Evolutionary conservation across 2,113 vertebrate species (phyloP).

Genomic region (Anser brachyrhynchus): DNA sequence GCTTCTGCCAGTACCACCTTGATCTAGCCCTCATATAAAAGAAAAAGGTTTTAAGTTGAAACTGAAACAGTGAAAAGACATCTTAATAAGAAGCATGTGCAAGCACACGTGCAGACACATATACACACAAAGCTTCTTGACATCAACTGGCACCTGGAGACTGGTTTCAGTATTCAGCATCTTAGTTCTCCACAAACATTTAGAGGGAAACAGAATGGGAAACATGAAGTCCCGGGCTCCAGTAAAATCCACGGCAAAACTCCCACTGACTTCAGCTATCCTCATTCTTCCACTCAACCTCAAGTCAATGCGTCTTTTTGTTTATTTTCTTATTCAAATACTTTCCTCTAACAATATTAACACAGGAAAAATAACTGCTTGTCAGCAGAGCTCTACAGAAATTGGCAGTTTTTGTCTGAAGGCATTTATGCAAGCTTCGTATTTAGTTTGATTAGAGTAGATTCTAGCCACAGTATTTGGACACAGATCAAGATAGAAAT

Average conservation of each 20-base stretch:
- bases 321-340: slow-evolving; percentile 45
- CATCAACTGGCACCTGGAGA: neutral
- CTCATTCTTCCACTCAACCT: slow-evolving; percentile 1
- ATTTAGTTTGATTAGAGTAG: slow-evolving; percentile 50
- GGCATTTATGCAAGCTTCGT: slow-evolving; percentile 28
- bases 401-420: slow-evolving; percentile 39
- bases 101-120: neutral
- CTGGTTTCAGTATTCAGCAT: neutral
- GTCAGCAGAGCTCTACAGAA: slow-evolving; percentile 32
- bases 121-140: neutral
- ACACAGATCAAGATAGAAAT: slow-evolving; percentile 37
- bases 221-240: neutral
- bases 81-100: neutral
- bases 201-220: neutral
- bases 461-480: slow-evolving; percentile 36
- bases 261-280: slow-evolving; percentile 10
- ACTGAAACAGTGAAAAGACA: neutral
- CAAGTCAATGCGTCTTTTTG: slow-evolving; percentile 20
- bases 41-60: neutral
- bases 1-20: neutral
- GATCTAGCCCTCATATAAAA: neutral
- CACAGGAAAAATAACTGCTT: slow-evolving; percentile 30
- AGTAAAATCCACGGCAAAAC: slow-evolving; percentile 3
- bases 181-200: neutral
- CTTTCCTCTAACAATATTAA: slow-evolving; percentile 35